phyloP scores from a whole-genome alignment of 2,888 invertebrate genomes.

The Apodemia hepburni region DNA sequence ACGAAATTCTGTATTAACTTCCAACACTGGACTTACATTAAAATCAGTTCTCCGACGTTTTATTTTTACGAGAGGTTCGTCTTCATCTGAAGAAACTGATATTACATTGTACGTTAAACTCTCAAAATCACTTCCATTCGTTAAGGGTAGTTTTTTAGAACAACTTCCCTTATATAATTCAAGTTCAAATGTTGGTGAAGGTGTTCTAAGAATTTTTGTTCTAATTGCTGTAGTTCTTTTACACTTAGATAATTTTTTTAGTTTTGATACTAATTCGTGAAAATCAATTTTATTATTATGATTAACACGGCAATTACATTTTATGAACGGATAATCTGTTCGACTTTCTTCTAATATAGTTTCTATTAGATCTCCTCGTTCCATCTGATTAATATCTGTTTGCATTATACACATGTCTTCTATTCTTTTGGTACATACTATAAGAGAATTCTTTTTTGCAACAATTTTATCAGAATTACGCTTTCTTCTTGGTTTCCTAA shows the following conservation, averaged over 20 bases:
- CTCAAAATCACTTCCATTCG: not conserved
- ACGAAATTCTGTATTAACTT: not conserved
- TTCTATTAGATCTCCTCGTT: constrained; percentile 25
- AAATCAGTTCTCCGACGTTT: not conserved
- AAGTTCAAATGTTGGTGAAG: not conserved
- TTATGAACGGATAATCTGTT: constrained; percentile 26
- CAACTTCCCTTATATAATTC: not conserved
- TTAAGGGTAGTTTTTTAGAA: not conserved
- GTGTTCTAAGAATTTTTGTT: not conserved
- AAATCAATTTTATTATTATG: not conserved
- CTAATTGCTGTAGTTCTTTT: not conserved
- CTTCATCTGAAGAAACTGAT: constrained; percentile 1
- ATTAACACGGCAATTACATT: not conserved
- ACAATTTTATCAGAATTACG: not conserved
- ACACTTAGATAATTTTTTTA: not conserved
- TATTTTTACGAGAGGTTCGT: not conserved
- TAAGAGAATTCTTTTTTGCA: constrained; percentile 1
- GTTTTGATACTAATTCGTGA: not conserved
- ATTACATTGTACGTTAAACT: not conserved
- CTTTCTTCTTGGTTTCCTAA: constrained; percentile 5
- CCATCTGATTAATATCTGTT: constrained; percentile 11
- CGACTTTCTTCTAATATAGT: constrained; percentile 37
- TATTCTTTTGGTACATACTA: constrained; percentile 43
- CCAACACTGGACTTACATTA: not conserved
- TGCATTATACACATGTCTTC: constrained; percentile 41